Evolutionary conservation across 2,888 invertebrate species (phyloP).

Genomic region (Synergus itoensis): DNA sequence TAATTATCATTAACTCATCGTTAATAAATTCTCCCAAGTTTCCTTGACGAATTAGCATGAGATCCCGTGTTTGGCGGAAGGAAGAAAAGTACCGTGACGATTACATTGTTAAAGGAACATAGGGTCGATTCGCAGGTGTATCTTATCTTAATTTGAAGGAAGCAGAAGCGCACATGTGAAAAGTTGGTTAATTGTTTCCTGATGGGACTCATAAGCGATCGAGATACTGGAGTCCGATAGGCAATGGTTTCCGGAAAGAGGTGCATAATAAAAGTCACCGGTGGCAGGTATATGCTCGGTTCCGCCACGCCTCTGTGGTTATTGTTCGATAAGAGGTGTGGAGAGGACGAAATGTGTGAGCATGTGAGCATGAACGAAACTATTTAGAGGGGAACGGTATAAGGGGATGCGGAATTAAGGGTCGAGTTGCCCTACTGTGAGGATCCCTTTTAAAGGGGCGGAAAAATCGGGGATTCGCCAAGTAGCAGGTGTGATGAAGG

Average conservation of each 20-base stretch:
- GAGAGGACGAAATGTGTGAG: conserved; percentile 30
- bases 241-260: conserved; percentile 30
- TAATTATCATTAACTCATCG: background rate
- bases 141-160: conserved; percentile 12
- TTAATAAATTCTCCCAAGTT: background rate
- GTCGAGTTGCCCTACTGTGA: background rate
- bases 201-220: conserved; percentile 32
- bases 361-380: conserved; percentile 30
- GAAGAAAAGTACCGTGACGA: background rate
- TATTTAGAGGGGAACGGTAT: conserved; percentile 8
- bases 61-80: background rate
- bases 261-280: conserved; percentile 23
- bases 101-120: background rate
- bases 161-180: conserved; percentile 10
- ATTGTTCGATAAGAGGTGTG: conserved; percentile 30
- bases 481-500: conserved; percentile 59
- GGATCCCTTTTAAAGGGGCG: conserved; percentile 23
- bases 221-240: conserved; percentile 5
- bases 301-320: conserved; percentile 30
- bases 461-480: conserved; percentile 39
- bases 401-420: background rate
- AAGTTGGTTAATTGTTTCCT: conserved; percentile 9
- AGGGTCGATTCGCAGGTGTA: background rate
- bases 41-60: background rate
- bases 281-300: conserved; percentile 4